Evolutionary conservation across 2,888 invertebrate species (phyloP), one percentile per base, ranked within the genome.

Genomic region (Agrenia bidenticulata): DNA sequence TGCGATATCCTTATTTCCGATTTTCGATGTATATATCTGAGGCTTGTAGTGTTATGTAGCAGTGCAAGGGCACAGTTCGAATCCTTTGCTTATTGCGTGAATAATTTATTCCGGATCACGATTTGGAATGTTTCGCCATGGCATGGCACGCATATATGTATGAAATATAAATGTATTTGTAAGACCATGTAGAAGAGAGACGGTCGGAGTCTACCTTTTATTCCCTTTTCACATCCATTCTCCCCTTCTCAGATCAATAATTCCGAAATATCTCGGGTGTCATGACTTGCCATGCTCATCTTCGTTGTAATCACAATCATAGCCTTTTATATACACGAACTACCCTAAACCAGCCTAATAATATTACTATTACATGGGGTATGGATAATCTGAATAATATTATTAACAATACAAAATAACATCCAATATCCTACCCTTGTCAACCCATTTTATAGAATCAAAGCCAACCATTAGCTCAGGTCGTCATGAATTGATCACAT

Each of bases 71-170:
- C 45, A 17, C 45, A 5, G n/a, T 4, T 4, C 5, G 9, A 15
- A 45, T 5, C 7, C 51, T 51, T 61, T 63, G 64, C 66, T 69
- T 67, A 73, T 71, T 71, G 67, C 66, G 66, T 73, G 73, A 73
- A 71, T 73, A 73, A 73, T 73, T 73, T 73, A 73, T 73, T 73
- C 73, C 67, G 69, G 71, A 73, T 73, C 73, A 73, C 73, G 73
- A 71, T 71, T 69, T 66, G 66, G 66, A 69, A 69, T 69, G 69
- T 66, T 69, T 67, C 61, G 58, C 45, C 27, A 55, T 15, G 41
- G 58, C 26, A 32, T 24, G 41, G 58, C 45, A 45, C 58, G 45
- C 23, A 58, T 58, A 58, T 58, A 45, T 58, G 45, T 58, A 58
- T 58, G 58, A 58, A 58, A 58, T 58, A 58, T 58, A 42, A 39